Base-by-base conservation (phyloP, 2,797 vertebrate species). In the Clamator glandarius region DNA sequence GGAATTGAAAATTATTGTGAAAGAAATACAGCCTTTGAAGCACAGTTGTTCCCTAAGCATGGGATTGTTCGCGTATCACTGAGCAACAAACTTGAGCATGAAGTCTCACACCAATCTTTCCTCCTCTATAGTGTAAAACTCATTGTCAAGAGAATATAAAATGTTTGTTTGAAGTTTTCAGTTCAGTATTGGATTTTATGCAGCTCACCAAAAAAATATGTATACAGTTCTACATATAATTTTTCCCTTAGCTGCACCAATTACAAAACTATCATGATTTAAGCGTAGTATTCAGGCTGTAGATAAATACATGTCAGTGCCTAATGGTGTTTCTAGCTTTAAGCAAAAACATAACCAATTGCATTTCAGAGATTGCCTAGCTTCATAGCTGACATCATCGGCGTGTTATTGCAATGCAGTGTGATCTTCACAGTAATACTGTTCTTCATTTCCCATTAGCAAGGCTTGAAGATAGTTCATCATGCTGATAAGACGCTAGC, bases 391-490 rank as follows among this genome's bases (percentile, higher is more conserved):
- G 61, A n/a, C 20, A 41, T 64, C 33, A 23, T 36, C 39, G 28
- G 33, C 36, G 25, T 9, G 8, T 70, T 62, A 20, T 12, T 57
- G 79, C 51, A 80, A 2, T 86, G 55, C 31, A 21, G 1, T 39
- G 11, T 80, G 68, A 23, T 73, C 28, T 92, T 91, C n/a, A 35
- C 36, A 81, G 14, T 92, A 67, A 63, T 50, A 24, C 63, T 87
- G 94, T 94, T 54, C 31, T 87, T 91, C 62, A 62, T 88, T 92
- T 87, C 90, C 81, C 69, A 87, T 77, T 98, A 99, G 99, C 99
- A 99, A 98, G 99, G 98, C 28, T 90, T 99, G 95, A 99, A 99
- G 98, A 99, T 99, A 78, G 97, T 98, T 93, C 99, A 99, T 91
- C 98, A 99, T 36, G 99, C 99, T 33, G 99, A 99, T 97, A 99